Base-by-base conservation (phyloP, 1,140 invertebrate species). In the Portunus trituberculatus region DNA sequence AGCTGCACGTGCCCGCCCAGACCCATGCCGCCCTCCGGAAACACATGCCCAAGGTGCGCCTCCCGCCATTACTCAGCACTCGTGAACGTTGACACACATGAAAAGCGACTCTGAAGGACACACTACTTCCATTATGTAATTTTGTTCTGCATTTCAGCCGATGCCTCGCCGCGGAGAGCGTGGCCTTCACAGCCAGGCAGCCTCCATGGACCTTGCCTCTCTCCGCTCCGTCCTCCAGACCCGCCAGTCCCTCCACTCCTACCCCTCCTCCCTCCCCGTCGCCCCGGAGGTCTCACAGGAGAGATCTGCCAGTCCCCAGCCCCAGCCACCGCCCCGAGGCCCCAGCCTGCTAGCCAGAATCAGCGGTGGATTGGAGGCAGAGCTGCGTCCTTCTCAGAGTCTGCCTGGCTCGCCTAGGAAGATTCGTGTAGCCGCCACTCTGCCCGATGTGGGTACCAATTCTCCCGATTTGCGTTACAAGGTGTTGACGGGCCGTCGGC, bases 391-490 rank as follows among this genome's bases (percentile, higher is more conserved):
- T 14, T 96, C 96, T 32, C 95, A 96, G 95, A 96, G 95, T 31
- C 88, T 96, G 16, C 96, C 96, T 7, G 96, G 96, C 3, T 96
- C 96, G 10, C 96, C 96, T 12, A 92, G 96, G 31, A 96, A 96
- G 89, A 96, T 96, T 87, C 84, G 96, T 20, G 96, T 96, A 83
- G 91, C 96, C 7, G 94, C 96, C 4, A 96, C 94, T 14, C 88
- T 96, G n/a, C 96, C 96, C 10, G 96, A 96, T 31, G 96, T 96
- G 10, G 96, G 96, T 12, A 93, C 94, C n/a, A 95, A 96, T 86
- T 96, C 96, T 16, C 96, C 96, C 46, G 96, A 96, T 31, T 82
- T 96, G 4, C 94, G 95, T 25, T 96, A 96, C 92, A 95, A 95
- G 82, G 95, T 95, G 31, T 67, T 95, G n/a, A 93, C 87, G 16